These are phyloP conservation scores for Hypomecis atomaria DNA, from an alignment of 2,888 invertebrate genomes.

Conservation along the genomic window DNA sequence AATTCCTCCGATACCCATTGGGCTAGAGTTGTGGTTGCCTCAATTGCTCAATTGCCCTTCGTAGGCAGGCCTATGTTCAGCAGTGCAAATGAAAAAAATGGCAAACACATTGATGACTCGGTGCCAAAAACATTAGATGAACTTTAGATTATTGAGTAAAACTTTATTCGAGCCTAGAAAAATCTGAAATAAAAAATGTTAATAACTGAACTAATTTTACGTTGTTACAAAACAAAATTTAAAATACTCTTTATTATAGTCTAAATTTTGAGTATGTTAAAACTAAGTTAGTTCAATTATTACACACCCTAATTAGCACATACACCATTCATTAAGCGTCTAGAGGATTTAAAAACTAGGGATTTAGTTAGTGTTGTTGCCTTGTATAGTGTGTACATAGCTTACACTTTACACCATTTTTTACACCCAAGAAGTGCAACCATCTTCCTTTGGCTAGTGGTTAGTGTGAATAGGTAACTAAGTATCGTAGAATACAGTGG, in stretches of 20 bases:
- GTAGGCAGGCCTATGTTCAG: no score
- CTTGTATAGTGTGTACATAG: conserved; percentile 38
- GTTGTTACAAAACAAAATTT: not conserved
- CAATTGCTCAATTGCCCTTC: no score
- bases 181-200: conserved; percentile 5
- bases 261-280: no score
- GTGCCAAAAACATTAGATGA: no score
- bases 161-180: conserved; percentile 23
- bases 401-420: conserved; percentile 23
- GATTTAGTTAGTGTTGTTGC: conserved; percentile 35
- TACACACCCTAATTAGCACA: conserved; percentile 52
- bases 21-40: no score
- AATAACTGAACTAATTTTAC: conserved; percentile 27
- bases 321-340: conserved; percentile 68
- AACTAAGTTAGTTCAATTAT: conserved; percentile 29
- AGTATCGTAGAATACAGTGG: no score
- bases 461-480: not conserved
- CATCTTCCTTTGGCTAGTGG: conserved; percentile 1
- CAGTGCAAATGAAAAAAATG: not conserved
- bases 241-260: no score
- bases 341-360: conserved; percentile 40
- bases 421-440: conserved; percentile 13
- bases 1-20: no score
- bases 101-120: not conserved
- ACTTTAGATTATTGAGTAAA: conserved; percentile 30